phyloP scores from a whole-genome alignment of 2,888 invertebrate genomes.

The Helleia helle region DNA sequence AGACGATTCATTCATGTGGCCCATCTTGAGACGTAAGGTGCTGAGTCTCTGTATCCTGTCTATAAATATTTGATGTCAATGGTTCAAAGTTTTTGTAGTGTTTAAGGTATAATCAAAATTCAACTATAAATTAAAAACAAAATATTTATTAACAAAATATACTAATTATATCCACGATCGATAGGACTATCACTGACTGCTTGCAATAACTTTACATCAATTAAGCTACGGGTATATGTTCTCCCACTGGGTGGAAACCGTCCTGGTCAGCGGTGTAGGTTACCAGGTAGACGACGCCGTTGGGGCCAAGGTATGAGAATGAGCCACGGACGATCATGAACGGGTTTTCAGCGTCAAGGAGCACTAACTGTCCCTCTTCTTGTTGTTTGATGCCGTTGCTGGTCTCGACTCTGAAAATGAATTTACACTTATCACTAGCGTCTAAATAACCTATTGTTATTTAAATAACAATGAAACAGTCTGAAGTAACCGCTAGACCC shows the following conservation, averaged over 20 bases:
- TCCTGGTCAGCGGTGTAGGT: slow-evolving; percentile 65
- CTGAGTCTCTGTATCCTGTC: too few species aligned
- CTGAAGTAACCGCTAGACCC: too few species aligned
- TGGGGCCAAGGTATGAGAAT: slow-evolving; percentile 52
- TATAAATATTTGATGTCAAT: too few species aligned
- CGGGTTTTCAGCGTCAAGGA: slow-evolving; percentile 43
- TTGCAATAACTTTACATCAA: not conserved
- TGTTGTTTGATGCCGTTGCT: slow-evolving; percentile 37
- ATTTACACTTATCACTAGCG: too few species aligned
- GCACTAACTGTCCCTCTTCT: slow-evolving; percentile 16
- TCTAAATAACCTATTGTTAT: too few species aligned
- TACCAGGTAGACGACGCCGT: slow-evolving; percentile 59
- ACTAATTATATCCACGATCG: too few species aligned
- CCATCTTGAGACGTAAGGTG: too few species aligned
- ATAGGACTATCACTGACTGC: too few species aligned
- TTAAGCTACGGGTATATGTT: slow-evolving; percentile 36
- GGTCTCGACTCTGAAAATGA: slow-evolving; percentile 34
- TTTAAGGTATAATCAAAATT: not conserved
- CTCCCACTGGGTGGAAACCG: slow-evolving; percentile 66
- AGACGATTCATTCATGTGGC: too few species aligned
- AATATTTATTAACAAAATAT: not conserved
- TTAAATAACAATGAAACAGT: too few species aligned
- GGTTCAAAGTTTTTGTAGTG: too few species aligned
- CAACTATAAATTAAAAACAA: not conserved
- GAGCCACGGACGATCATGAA: slow-evolving; percentile 37